Evolutionary conservation across 2,888 invertebrate species (phyloP).

Genomic region (Pristionchus maxplancki): DNA sequence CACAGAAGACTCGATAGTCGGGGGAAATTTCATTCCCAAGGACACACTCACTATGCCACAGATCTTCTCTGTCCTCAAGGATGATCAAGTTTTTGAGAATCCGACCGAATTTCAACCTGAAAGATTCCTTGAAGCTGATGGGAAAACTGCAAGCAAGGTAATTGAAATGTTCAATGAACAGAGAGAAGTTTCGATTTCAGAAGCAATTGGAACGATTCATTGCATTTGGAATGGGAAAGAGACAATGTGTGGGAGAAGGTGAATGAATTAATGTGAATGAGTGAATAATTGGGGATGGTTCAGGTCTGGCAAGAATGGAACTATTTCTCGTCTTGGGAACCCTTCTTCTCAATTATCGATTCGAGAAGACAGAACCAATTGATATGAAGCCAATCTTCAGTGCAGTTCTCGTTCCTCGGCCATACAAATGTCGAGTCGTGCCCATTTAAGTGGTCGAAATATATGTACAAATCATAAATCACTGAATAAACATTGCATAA

Average conservation of each 20-base stretch:
- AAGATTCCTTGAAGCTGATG: constrained; percentile 61
- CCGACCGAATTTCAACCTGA: constrained; percentile 61
- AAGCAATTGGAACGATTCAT: constrained; percentile 44
- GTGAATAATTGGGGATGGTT: background rate
- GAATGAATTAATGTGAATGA: background rate
- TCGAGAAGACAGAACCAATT: constrained; percentile 43
- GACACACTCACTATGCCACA: constrained; percentile 48
- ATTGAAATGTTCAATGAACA: background rate
- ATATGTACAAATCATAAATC: background rate
- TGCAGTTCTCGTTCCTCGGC: constrained; percentile 54
- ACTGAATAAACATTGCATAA: no score
- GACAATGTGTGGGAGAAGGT: constrained; percentile 50
- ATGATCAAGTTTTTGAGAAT: constrained; percentile 58
- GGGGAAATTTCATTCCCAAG: constrained; percentile 47
- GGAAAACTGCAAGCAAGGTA: constrained; percentile 61
- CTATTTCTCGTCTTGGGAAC: constrained; percentile 36
- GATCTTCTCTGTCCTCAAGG: constrained; percentile 58
- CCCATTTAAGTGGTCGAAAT: background rate
- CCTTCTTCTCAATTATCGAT: constrained; percentile 48
- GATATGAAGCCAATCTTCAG: constrained; percentile 55
- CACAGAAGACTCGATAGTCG: constrained; percentile 52
- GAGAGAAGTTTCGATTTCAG: background rate
- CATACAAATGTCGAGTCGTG: constrained; percentile 49
- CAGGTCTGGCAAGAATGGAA: constrained; percentile 40
- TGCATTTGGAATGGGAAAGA: constrained; percentile 45